Evolutionary conservation across 2,888 invertebrate genomes (phyloP).

Genomic region (Laspeyria flexula): DNA sequence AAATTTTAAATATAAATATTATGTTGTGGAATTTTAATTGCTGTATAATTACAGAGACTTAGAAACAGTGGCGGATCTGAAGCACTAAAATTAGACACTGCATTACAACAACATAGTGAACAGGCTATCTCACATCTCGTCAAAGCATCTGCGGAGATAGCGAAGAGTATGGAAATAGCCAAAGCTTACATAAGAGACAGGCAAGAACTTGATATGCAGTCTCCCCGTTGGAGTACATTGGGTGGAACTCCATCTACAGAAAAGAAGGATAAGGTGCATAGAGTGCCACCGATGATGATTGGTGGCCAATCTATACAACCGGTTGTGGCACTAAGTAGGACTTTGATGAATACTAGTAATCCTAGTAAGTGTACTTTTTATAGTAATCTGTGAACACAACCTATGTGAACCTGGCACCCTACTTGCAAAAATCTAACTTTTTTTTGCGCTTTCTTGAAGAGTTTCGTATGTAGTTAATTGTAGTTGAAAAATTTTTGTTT

Average conservation of each 20-base stretch:
- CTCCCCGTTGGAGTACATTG: conserved; percentile 68
- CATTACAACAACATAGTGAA: conserved; percentile 65
- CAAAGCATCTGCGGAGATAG: conserved; percentile 68
- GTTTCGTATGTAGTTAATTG: too few relatives aligned
- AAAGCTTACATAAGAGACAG: conserved; percentile 63
- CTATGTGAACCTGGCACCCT: too few relatives aligned
- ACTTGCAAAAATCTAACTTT: too few relatives aligned
- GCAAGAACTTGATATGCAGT: conserved; percentile 54
- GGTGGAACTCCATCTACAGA: conserved; percentile 55
- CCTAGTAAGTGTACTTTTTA: conserved; percentile 50
- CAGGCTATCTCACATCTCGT: conserved; percentile 69
- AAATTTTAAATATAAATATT: too few relatives aligned
- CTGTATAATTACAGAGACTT: conserved; percentile 70
- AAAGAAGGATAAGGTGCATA: conserved; percentile 62
- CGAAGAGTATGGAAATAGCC: conserved; percentile 62
- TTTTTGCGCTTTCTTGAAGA: too few relatives aligned
- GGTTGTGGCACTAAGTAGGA: conserved; percentile 71
- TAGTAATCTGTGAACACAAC: too few relatives aligned
- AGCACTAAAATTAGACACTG: conserved; percentile 62
- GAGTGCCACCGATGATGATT: conserved; percentile 72
- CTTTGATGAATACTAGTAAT: conserved; percentile 60
- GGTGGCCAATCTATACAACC: conserved; percentile 77
- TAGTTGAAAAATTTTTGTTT: too few relatives aligned
- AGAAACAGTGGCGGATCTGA: conserved; percentile 63
- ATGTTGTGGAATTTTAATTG: too few relatives aligned